Evolutionary conservation across 2,888 invertebrate species (phyloP), one percentile per base, ranked within the genome.

Genomic region (Temnothorax rugatulus): DNA sequence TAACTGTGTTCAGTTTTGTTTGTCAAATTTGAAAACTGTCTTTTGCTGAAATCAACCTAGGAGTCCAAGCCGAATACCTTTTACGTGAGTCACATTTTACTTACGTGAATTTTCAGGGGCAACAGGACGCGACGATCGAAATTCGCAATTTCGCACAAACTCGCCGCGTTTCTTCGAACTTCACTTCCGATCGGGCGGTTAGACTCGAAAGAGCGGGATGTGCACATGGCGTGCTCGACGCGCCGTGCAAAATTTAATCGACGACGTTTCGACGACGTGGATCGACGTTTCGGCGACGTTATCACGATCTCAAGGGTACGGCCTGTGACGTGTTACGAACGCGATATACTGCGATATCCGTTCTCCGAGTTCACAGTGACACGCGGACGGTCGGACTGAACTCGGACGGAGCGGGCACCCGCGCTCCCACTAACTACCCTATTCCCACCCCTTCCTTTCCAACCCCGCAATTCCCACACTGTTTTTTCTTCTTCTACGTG

Each of bases 341-440:
- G 82, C 75, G 82, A 86, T 86, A 86, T 89, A 86, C n/a, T 13
- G 63, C 89, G 47, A 52, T 52, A 52, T 87, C 88, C 88, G 86
- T 83, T 89, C 86, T 88, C 89, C 91, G 89, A 59, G 89, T 87
- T 90, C 90, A 89, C 86, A 91, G 90, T 91, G 91, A 92, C 92
- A 93, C 93, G 92, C 93, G 93, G 93, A 93, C 93, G 92, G 91
- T 88, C 88, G 87, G 85, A 86, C 89, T 89, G 74, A 79, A 79
- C 59, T 63, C 74, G 84, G 85, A 91, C 91, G 92, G 88, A 89
- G 91, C 86, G 86, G 86, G 83, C 54, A 25, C 34, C 29, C 79
- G 34, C 83, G 41, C 84, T 68, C 29, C 57, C 64, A 41, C 59
- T 38, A 69, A 59, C 79, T 18, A 69, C 21, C 50, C 82, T 61